Conservation (phyloP, 2,113 vertebrate genomes). For the Actenoides lindsayi region DNA sequence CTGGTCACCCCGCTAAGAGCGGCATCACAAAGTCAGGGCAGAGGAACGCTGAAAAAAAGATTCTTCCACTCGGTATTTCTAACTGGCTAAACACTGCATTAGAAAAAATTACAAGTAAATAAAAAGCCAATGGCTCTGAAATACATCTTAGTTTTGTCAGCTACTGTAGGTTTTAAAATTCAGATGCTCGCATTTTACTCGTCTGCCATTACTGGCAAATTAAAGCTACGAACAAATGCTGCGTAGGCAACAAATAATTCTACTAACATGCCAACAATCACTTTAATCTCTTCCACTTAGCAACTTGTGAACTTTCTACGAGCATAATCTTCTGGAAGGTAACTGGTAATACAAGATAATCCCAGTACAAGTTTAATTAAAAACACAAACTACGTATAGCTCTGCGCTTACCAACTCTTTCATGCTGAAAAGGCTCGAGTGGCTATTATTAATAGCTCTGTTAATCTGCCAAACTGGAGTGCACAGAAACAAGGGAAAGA, state of each 20-base stretch:
- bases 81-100: background rate
- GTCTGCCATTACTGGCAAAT: conserved; percentile 50
- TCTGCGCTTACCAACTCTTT: conserved; percentile 29
- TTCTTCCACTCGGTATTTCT: background rate
- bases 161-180: background rate
- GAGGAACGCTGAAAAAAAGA: background rate
- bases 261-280: conserved; percentile 25
- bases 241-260: conserved; percentile 48
- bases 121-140: background rate
- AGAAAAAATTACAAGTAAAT: background rate
- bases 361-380: conserved; percentile 70
- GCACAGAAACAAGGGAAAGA: conserved; percentile 17
- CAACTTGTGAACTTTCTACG: conserved; percentile 63
- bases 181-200: conserved; percentile 14
- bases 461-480: conserved; percentile 61
- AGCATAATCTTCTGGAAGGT: conserved; percentile 54
- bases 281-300: conserved; percentile 66
- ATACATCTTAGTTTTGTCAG: background rate
- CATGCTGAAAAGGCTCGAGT: conserved; percentile 31
- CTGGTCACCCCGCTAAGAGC: background rate
- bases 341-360: conserved; percentile 66
- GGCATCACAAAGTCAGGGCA: background rate
- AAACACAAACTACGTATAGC: conserved; percentile 46
- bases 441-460: conserved; percentile 52
- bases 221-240: conserved; percentile 37